Percentiles rank a stretch among this genome's conserved stretches.
Evolutionary conservation across 2,888 invertebrate species (phyloP).

Genomic region (Rhagonycha lutea): DNA sequence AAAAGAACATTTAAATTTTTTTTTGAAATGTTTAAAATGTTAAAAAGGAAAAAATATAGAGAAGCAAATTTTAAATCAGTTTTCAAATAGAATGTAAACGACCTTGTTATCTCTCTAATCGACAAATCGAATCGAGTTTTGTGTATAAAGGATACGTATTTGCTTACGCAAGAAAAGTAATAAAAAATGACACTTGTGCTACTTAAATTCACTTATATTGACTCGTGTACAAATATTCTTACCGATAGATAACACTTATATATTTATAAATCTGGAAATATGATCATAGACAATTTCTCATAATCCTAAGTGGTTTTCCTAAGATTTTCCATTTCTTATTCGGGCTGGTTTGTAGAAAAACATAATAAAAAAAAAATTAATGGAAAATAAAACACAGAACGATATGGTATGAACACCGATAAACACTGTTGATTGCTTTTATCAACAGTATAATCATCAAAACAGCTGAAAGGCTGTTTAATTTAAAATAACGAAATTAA

Average conservation of each 20-base stretch:
- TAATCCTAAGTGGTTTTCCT: constrained; percentile 11
- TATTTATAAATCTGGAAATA: constrained; percentile 4
- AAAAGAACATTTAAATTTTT: not conserved
- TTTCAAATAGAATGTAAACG: constrained; percentile 49
- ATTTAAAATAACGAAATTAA: not conserved
- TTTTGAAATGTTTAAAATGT: not conserved
- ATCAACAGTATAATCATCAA: not conserved
- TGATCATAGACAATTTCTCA: constrained; percentile 10
- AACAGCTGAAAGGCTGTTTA: not conserved
- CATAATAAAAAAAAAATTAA: not conserved
- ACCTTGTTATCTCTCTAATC: constrained; percentile 48
- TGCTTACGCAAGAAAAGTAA: constrained; percentile 41
- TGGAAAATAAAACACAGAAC: not conserved
- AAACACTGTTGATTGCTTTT: not conserved
- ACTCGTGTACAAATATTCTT: constrained; percentile 4
- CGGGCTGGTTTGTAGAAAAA: not conserved
- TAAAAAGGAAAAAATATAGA: constrained; percentile 16
- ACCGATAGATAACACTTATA: not conserved
- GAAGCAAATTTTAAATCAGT: constrained; percentile 40
- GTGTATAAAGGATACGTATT: constrained; percentile 45
- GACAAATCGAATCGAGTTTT: constrained; percentile 45
- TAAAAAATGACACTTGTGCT: constrained; percentile 24
- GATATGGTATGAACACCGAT: not conserved
- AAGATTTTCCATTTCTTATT: not conserved
- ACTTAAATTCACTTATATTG: constrained; percentile 20